Conservation (phyloP, 2,113 vertebrate species). For the Hippocampus mohnikei region DNA sequence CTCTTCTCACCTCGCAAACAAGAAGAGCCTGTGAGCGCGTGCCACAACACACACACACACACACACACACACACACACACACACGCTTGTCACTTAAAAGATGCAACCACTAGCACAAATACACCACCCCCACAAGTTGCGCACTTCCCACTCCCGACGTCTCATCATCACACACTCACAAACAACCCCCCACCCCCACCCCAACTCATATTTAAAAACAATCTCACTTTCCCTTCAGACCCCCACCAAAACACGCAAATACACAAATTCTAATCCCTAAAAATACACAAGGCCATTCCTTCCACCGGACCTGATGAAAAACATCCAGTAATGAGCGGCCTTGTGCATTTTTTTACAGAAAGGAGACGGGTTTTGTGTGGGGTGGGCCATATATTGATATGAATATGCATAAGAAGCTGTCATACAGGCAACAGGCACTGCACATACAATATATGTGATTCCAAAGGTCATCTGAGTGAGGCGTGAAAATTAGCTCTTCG, state of each 20-base stretch:
- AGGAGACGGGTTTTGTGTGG: conserved; percentile 66
- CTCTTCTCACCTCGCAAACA: conserved; percentile 72
- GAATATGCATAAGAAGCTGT: conserved; percentile 79
- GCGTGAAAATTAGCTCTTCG: conserved; percentile 63
- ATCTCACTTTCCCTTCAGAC: conserved; percentile 19
- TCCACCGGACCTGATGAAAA: conserved; percentile 45
- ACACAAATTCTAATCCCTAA: conserved; percentile 10
- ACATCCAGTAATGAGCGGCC: conserved; percentile 60
- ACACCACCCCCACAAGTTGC: conserved; percentile 43
- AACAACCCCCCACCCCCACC: neutral
- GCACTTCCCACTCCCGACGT: conserved; percentile 30
- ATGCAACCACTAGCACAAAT: conserved; percentile 39
- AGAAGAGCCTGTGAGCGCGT: conserved; percentile 61
- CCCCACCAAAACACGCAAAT: conserved; percentile 27
- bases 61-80: conserved; percentile 28
- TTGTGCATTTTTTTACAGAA: conserved; percentile 44
- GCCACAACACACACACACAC: conserved; percentile 43
- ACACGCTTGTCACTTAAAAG: conserved; percentile 49
- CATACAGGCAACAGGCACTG: conserved; percentile 59
- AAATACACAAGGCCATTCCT: conserved; percentile 5
- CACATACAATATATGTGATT: conserved; percentile 60
- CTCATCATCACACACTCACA: conserved; percentile 24
- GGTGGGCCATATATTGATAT: conserved; percentile 72
- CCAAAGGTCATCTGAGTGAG: conserved; percentile 69
- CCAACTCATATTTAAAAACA: conserved; percentile 16